Percentiles rank a stretch among this genome's conserved stretches.
These are phyloP conservation scores for Thomomys bottae DNA, from an alignment of 2,113 vertebrate species.

Conservation along the genomic window DNA sequence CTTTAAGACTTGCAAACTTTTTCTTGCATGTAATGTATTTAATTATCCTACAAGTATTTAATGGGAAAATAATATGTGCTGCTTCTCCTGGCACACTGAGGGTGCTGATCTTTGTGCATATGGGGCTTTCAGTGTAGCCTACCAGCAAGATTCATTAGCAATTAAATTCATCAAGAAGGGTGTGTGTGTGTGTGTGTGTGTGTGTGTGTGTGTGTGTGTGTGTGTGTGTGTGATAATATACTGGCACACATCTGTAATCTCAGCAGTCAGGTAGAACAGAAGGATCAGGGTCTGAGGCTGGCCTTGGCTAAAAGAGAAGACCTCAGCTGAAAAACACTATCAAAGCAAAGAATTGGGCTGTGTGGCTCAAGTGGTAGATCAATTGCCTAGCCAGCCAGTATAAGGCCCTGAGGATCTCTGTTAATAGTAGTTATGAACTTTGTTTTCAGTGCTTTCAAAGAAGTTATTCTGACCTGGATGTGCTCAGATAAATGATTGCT, in stretches of 20 bases:
- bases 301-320: too few species aligned
- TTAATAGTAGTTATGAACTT: not conserved
- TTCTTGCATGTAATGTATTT: not conserved
- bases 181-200: too few species aligned
- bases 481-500: conserved; percentile 6
- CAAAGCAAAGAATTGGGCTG: too few species aligned
- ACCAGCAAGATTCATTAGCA: not conserved
- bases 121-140: not conserved
- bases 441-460: not conserved
- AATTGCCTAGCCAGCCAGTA: too few species aligned
- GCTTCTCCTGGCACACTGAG: not conserved
- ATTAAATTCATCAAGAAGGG: not conserved
- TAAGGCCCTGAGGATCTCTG: not conserved
- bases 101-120: not conserved
- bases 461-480: conserved; percentile 14
- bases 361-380: too few species aligned
- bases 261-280: too few species aligned
- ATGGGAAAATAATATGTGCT: not conserved
- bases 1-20: not conserved
- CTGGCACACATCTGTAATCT: too few species aligned
- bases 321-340: too few species aligned
- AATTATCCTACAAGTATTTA: conserved; percentile 21
- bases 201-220: too few species aligned
- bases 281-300: too few species aligned
- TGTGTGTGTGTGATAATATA: too few species aligned